phyloP scores from a whole-genome alignment of 2,113 vertebrate genomes.

The Semnornis frantzii region DNA sequence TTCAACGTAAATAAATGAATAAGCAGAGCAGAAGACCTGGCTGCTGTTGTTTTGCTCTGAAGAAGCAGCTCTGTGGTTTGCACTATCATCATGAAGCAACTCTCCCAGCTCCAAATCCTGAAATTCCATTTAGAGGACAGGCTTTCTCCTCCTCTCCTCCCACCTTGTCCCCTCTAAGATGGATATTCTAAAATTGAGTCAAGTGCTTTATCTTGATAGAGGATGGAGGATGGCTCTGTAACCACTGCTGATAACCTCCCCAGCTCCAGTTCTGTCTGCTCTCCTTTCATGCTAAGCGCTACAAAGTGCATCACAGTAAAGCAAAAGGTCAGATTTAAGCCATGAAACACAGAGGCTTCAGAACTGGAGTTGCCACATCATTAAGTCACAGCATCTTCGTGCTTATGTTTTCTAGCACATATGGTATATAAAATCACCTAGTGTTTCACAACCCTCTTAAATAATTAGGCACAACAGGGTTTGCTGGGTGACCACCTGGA shows the following conservation, averaged over 20 bases:
- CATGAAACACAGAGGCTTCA: neutral
- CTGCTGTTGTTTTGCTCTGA: neutral
- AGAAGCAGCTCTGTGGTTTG: neutral
- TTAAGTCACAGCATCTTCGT: conserved; percentile 48
- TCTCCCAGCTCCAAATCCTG: conserved; percentile 17
- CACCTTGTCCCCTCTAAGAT: neutral
- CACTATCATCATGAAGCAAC: neutral
- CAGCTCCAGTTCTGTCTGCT: conserved; percentile 24
- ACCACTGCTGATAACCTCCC: conserved; percentile 29
- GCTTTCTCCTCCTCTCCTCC: neutral
- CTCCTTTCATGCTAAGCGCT: conserved; percentile 29
- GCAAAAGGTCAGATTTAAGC: conserved; percentile 51
- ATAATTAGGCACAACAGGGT: conserved; percentile 73
- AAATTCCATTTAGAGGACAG: conserved; percentile 17
- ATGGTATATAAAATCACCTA: conserved; percentile 73
- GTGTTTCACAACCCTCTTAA: conserved; percentile 72
- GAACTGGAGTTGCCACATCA: conserved; percentile 35
- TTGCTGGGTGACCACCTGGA: conserved; percentile 72
- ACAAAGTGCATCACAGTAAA: conserved; percentile 4
- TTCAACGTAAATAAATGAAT: conserved; percentile 62
- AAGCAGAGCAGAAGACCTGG: neutral
- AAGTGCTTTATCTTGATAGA: conserved; percentile 51
- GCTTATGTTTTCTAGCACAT: conserved; percentile 68
- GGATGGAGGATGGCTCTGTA: conserved; percentile 15
- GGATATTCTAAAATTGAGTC: conserved; percentile 37